These are phyloP conservation scores for Periphyllus acericola DNA, from an alignment of 2,888 invertebrate species.

Conservation along the genomic window DNA sequence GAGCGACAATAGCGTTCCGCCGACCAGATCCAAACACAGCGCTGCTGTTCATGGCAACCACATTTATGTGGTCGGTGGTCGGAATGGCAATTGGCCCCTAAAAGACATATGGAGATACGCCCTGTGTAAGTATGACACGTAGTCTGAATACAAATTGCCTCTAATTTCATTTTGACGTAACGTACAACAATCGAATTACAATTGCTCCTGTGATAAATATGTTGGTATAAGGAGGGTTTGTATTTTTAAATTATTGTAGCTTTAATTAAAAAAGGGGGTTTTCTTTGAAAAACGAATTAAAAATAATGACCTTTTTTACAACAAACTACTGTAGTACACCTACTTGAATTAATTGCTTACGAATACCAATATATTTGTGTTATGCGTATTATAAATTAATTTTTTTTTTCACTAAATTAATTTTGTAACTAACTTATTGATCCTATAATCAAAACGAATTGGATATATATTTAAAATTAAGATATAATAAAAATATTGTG, in stretches of 20 bases:
- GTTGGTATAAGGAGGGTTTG: slow-evolving; percentile 12
- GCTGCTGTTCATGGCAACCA: slow-evolving; percentile 80
- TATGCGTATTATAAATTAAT: neutral
- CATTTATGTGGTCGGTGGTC: slow-evolving; percentile 85
- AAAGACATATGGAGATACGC: slow-evolving; percentile 88
- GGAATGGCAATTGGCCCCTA: slow-evolving; percentile 82
- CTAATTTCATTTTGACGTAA: slow-evolving; percentile 51
- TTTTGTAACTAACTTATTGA: neutral
- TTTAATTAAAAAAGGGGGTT: slow-evolving; percentile 21
- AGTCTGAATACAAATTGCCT: slow-evolving; percentile 52
- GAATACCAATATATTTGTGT: neutral
- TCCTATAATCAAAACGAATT: neutral
- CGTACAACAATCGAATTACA: slow-evolving; percentile 55
- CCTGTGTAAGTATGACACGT: slow-evolving; percentile 71
- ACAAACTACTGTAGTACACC: neutral
- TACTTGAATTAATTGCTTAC: neutral
- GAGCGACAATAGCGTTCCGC: slow-evolving; percentile 72
- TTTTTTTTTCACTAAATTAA: neutral
- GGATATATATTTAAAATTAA: neutral
- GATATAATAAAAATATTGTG: neutral
- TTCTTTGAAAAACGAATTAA: neutral
- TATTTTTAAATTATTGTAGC: neutral
- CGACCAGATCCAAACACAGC: slow-evolving; percentile 84
- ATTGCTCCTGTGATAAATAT: slow-evolving; percentile 30
- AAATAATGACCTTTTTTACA: neutral